Base-by-base conservation (phyloP, 1,140 invertebrate species). In the Zaprionus nigranus region DNA sequence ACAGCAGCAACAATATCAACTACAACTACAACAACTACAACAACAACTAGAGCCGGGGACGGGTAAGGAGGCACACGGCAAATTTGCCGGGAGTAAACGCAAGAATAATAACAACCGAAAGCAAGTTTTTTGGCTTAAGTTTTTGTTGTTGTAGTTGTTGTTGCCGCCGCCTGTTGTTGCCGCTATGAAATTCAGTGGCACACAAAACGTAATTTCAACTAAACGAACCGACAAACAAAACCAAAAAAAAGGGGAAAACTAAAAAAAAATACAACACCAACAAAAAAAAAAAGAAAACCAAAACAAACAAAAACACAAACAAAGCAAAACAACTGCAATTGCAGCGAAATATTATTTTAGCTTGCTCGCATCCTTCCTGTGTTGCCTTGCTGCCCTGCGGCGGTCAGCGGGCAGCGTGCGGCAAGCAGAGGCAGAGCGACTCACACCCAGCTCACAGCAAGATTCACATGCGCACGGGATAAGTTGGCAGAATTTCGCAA, bases 161-260 rank as follows among this genome's bases (percentile, higher is more conserved):
- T 49, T 59, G 20, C 13, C 40, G 17, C 15, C 40, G 24, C 34
- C 54, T n/a, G 56, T 46, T 64, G 54, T 20, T 60, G 54, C 78
- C 75, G 75, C 84, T 88, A 90, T 85, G 81, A 90, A 88, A 90
- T 90, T 88, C 85, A 88, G 85, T 90, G 85, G 85, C 85, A 88
- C 78, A 88, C 85, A 90, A 83, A 88, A 90, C 85, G 85, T 88
- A 88, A 88, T 88, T 88, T 88, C 81, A 90, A 79, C 85, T 88
- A 88, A 88, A 90, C 85, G 85, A 88, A 87, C 85, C 84, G 85
- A 84, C 84, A 87, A 90, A 90, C 75, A 88, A 84, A 88, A 88
- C 78, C 59, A 81, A 75, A 88, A 85, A 80, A 80, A 40, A n/a
- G n/a, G 15, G 5, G 13, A 40, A 40, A 64, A 78, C 54, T 61